Conservation (phyloP, 1,140 invertebrate species). For the Drosophila lini region DNA sequence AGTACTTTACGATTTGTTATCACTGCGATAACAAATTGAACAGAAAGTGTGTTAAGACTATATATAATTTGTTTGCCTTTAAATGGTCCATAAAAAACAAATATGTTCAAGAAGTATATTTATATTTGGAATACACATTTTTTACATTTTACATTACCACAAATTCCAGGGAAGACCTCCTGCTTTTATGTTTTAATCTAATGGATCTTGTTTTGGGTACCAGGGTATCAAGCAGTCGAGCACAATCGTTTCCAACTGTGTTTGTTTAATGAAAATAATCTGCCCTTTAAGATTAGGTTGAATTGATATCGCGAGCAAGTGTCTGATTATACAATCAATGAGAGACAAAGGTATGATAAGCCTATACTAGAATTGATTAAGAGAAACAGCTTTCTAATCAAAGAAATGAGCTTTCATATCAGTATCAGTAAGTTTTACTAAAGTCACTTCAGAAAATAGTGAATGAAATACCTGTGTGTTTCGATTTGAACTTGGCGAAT, state of each 20-base stretch:
- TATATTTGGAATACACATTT: background rate
- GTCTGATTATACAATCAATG: too few relatives aligned
- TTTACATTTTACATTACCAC: too few relatives aligned
- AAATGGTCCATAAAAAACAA: background rate
- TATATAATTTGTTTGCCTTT: background rate
- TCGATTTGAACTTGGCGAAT: background rate
- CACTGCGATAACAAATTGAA: background rate
- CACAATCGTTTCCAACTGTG: background rate
- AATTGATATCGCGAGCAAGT: background rate
- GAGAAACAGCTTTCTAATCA: background rate
- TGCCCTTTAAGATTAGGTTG: background rate
- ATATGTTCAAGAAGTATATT: background rate
- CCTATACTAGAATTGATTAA: background rate
- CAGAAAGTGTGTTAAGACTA: background rate
- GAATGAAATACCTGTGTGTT: background rate
- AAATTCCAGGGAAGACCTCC: too few relatives aligned
- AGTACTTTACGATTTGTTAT: conserved; percentile 1
- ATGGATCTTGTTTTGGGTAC: background rate
- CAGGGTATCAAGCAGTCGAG: background rate
- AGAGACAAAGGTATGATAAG: background rate
- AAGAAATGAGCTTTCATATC: background rate
- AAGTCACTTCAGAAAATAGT: background rate
- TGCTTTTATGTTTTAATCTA: background rate
- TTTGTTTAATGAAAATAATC: background rate
- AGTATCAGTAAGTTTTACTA: background rate